Base-by-base conservation (phyloP, 1,140 invertebrate genomes). In the Lepidurus arcticus region DNA sequence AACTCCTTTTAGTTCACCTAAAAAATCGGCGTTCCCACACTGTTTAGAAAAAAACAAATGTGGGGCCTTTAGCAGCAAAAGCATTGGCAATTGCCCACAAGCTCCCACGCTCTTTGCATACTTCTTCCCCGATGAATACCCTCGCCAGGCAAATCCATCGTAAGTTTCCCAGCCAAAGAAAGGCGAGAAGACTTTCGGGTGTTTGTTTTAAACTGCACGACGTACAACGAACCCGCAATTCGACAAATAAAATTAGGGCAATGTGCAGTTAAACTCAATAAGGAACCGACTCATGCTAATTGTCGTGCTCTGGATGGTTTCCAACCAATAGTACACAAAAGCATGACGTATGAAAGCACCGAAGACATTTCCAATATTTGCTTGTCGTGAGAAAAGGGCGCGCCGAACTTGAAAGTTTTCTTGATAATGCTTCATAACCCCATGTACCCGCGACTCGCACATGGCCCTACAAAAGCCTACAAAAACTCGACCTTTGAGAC, bases 311-410 rank as follows among this genome's bases (percentile, higher is more conserved):
- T 65, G 53, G 53, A 65, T 65, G 53, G 7, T 65, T 65, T 65
- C 53, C 53, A 65, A 65, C 16, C 0, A 65, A 65, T 7, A 65
- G 6, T 11, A 47, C 10, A 47, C 10, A 47, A 7, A 47, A 47
- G 45, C 21, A 21, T 65, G 16, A 65, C 53, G 53, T n/a, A 9
- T 16, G 6, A n/a, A 16, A 21, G 53, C 4, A 65, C 16, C 16
- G 16, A 11, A 21, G 53, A 13, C 16, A 21, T 65, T 65, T 65
- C 21, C 53, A 65, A 65, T 65, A 65, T 65, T 65, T 65, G 53
- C 53, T 65, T 65, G 53, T 65, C 53, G 53, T 65, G 53, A 65
- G 53, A 65, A 65, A 65, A 65, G 53, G 53, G 53, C 53, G 53
- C 53, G 53, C 21, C 53, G 21, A 65, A 65, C 21, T 65, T 21